phyloP scores from a whole-genome alignment of 1,140 invertebrate genomes.

The Latrodectus geometricus region DNA sequence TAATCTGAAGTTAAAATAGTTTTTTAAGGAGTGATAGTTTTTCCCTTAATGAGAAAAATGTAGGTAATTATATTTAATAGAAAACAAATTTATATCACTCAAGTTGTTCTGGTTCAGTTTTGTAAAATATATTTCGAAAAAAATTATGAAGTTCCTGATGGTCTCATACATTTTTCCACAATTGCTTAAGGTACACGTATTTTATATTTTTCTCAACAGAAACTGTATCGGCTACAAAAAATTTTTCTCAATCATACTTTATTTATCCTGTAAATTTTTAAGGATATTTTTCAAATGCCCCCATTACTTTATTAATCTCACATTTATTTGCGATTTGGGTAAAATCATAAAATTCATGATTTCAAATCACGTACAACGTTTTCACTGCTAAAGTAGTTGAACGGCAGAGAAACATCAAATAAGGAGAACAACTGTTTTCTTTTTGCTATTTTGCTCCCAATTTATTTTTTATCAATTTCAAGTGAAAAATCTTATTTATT shows the following conservation, averaged over 20 bases:
- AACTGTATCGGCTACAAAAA: too few relatives aligned
- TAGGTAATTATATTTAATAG: not conserved
- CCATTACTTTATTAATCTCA: not conserved
- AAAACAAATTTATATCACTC: not conserved
- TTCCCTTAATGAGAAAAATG: too few relatives aligned
- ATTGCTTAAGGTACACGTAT: too few relatives aligned
- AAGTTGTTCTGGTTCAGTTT: not conserved
- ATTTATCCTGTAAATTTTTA: too few relatives aligned
- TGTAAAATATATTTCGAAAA: too few relatives aligned
- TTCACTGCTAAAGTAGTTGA: conserved; percentile 4
- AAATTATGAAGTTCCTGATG: too few relatives aligned
- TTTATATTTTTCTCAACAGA: too few relatives aligned
- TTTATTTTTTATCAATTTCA: not conserved
- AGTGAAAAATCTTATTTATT: not conserved
- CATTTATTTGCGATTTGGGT: not conserved
- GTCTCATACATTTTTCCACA: too few relatives aligned
- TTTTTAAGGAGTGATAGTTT: too few relatives aligned
- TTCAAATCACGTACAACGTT: conserved; percentile 16
- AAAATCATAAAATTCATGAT: not conserved
- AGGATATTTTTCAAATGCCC: not conserved
- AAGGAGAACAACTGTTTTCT: not conserved
- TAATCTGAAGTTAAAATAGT: too few relatives aligned
- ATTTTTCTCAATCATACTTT: too few relatives aligned
- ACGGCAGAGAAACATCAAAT: conserved; percentile 17
- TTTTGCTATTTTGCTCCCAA: not conserved